phyloP scores from a whole-genome alignment of 2,888 invertebrate species.

The Vesta saturnalis region DNA sequence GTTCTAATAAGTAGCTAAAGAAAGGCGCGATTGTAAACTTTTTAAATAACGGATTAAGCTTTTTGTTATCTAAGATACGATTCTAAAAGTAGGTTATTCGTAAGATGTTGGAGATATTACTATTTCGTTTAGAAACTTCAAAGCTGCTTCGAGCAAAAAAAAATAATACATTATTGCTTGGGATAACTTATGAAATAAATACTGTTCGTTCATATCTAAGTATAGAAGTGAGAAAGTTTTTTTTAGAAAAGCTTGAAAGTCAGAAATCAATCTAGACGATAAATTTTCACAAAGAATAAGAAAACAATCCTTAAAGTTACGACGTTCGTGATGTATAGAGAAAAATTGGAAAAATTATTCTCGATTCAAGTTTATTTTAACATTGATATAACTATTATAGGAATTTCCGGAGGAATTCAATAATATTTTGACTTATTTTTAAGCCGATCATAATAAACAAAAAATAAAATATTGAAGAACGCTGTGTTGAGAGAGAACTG shows the following conservation, averaged over 20 bases:
- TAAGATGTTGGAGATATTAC: neutral
- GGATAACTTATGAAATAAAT: slow-evolving; percentile 13
- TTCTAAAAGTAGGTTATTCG: slow-evolving; percentile 2
- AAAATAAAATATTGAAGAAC: no score
- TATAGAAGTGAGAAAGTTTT: slow-evolving; percentile 16
- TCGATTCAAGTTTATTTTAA: no score
- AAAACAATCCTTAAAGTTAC: slow-evolving; percentile 26
- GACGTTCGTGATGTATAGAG: slow-evolving; percentile 17
- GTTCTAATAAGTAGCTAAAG: neutral
- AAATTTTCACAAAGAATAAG: slow-evolving; percentile 21
- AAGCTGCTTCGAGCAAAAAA: neutral
- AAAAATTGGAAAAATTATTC: slow-evolving; percentile 16
- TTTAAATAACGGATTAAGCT: neutral
- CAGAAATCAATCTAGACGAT: slow-evolving; percentile 19
- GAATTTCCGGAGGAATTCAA: no score
- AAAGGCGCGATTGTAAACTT: neutral
- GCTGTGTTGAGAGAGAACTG: no score
- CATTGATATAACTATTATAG: no score
- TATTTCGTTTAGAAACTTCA: slow-evolving; percentile 8
- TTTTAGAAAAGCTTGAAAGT: slow-evolving; percentile 12
- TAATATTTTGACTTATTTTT: no score
- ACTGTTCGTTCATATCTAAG: slow-evolving; percentile 18
- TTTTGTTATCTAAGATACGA: neutral
- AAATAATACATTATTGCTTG: slow-evolving; percentile 5
- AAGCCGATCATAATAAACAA: no score